Conservation (phyloP, 2,797 vertebrate species). For the Gallirallus australis region DNA sequence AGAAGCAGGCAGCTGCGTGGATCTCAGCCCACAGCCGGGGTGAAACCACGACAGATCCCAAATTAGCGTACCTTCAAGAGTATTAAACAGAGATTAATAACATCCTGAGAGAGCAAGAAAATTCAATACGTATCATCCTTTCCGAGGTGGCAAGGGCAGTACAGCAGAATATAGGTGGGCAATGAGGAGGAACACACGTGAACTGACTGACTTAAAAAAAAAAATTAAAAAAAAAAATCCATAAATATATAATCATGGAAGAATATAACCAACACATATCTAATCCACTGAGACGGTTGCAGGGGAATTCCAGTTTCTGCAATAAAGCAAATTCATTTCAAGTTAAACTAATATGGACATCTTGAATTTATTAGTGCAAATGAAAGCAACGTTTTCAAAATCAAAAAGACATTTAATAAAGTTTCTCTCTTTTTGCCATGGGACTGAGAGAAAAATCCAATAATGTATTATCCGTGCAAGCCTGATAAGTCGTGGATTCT, state of each 20-base stretch:
- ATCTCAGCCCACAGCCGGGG: too few species aligned
- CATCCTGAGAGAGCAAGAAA: not conserved
- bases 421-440: slow-evolving; percentile 10
- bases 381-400: slow-evolving; percentile 45
- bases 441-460: slow-evolving; percentile 46
- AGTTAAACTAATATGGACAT: slow-evolving; percentile 55
- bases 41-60: too few species aligned
- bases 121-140: slow-evolving; percentile 5
- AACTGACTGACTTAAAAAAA: not conserved
- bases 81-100: not conserved
- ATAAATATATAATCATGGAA: slow-evolving; percentile 57
- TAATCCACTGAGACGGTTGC: not conserved
- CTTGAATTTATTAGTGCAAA: slow-evolving; percentile 63
- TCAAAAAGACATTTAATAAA: slow-evolving; percentile 49
- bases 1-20: too few species aligned
- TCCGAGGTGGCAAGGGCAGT: not conserved
- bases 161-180: not conserved
- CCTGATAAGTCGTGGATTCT: slow-evolving; percentile 22
- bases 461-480: not conserved
- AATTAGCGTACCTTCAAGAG: not conserved
- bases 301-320: slow-evolving; percentile 43
- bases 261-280: slow-evolving; percentile 49
- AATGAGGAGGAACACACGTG: not conserved
- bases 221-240: not conserved
- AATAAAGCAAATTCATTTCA: slow-evolving; percentile 58